Base-by-base conservation (phyloP, 2,888 invertebrate genomes). In the Tetragnatha montana region DNA sequence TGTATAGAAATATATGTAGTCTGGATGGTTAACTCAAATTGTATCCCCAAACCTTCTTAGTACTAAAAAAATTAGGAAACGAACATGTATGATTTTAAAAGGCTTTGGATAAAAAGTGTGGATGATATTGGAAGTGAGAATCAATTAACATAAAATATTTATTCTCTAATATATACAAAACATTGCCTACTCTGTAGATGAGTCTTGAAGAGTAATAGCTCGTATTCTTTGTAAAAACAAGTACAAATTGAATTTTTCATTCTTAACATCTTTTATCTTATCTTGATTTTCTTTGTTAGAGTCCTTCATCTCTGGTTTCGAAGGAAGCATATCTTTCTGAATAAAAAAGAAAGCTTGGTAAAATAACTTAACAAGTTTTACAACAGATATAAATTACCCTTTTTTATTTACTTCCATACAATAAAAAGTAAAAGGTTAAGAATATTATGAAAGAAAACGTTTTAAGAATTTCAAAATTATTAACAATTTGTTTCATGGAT, bases 181-280 rank as follows among this genome's bases (percentile, higher is more conserved):
- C 60, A 60, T 8, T 60, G 60, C 60, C 10, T 17, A 60, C 1
- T 60, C 60, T 60, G 60, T 6, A 60, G 12, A 8, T 12, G 60
- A 60, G 17, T 60, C 60, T 60, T 8, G 7, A 60, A 89, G 21
- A 47, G 81, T 81, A 19, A 81, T 47, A 7, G 35, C 71, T 85
- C 49, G 76, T 60, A 89, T 76, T 49, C 76, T 81, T 68, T 89
- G 71, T 49, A 89, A 76, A 76, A 85, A 89, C 47, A 60, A 69
- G 71, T 89, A 89, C 50, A 89, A 35, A 76, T 85, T 89, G 51
- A 85, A 73, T 74, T 73, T 50, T 73, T 83, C 75, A 73, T 47
- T 6, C 82, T 68, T 60, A 8, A 49, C 47, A 35, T 21, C 17
- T 22, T 21, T 22, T 6, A 10, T 22, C 51, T 22, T 73, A 70